Conservation (phyloP, 1,140 invertebrate genomes). For the Brachystomella parvula region DNA sequence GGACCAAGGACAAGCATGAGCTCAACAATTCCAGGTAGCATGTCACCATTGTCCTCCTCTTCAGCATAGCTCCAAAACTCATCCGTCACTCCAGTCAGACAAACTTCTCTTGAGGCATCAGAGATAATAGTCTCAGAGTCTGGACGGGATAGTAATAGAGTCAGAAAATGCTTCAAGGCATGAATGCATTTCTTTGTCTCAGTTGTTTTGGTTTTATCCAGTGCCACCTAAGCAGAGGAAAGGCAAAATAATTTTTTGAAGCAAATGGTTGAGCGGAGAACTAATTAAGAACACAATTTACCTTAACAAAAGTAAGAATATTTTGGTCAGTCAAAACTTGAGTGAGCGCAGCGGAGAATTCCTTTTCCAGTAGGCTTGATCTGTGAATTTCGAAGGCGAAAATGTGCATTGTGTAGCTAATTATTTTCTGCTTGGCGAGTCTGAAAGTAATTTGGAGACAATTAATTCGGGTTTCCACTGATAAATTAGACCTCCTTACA, state of each 20-base stretch:
- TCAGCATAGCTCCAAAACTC: slow-evolving; percentile 39
- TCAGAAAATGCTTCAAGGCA: slow-evolving; percentile 30
- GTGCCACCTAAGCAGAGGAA: background rate
- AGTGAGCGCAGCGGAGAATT: slow-evolving; percentile 1
- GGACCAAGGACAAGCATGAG: slow-evolving; percentile 6
- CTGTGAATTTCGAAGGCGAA: background rate
- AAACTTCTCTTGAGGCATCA: slow-evolving; percentile 16
- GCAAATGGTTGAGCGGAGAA: no score
- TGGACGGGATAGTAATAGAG: slow-evolving; percentile 16
- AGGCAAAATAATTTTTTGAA: slow-evolving; percentile 1
- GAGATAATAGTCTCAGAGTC: slow-evolving; percentile 2
- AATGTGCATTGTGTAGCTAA: background rate
- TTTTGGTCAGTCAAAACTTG: background rate
- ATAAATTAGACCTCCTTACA: background rate
- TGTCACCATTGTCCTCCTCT: background rate
- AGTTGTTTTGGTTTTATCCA: background rate
- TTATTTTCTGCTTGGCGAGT: background rate
- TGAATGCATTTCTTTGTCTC: slow-evolving; percentile 17
- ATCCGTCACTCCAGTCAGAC: slow-evolving; percentile 18
- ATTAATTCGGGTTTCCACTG: background rate
- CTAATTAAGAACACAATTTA: no score
- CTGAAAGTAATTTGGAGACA: background rate
- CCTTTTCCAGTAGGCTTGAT: background rate
- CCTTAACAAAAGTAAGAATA: slow-evolving; percentile 2
- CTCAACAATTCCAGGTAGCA: background rate